Evolutionary conservation across 2,113 vertebrate genomes (phyloP), one percentile per base, ranked within the genome.

Genomic region (Oenanthe melanoleuca): DNA sequence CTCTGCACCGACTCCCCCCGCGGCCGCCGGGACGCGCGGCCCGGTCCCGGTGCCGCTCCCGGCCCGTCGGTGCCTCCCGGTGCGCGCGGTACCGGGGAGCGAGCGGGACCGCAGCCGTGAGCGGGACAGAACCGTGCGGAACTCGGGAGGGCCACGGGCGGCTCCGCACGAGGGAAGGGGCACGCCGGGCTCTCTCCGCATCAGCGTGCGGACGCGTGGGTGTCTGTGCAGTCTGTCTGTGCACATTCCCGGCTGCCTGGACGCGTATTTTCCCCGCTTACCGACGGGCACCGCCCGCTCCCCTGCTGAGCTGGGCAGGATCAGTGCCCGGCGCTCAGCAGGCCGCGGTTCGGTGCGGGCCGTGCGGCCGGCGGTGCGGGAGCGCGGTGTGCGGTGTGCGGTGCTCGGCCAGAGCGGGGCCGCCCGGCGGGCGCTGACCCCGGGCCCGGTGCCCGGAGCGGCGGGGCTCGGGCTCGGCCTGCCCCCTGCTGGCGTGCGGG

Each of bases 51-150:
- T 19, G 64, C 34, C 17, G 17, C 9, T 12, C 15, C 37, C 0
- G 21, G 29, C 19, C 45, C n/a, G 28, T 18, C 57, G 3, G 42
- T 70, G 4, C 61, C 21, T 22, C 47, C 47, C 55, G 57, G 16
- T 4, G 77, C 78, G 4, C 17, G 20, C 9, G 55, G 47, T 29
- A 5, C 65, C 8, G 38, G 47, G 53, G 42, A 60, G 63, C 29
- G 31, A 4, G 75, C 44, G n/a, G 33, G n/a, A 44, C 25, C 59
- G 8, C 25, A 0, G 29, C 1, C 17, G 19, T 1, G 28, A 34
- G 60, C 50, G 40, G 22, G 64, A 44, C 37, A 9, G n/a, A 66
- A 10, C 52, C 5, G 19, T 28, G 22, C 6, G 7, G 29, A 24
- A 3, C 9, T 17, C 59, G 37, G 52, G 15, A 20, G 44, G n/a